These are phyloP conservation scores for Orchestia grillus DNA, from an alignment of 1,140 invertebrate genomes.

Conservation along the genomic window DNA sequence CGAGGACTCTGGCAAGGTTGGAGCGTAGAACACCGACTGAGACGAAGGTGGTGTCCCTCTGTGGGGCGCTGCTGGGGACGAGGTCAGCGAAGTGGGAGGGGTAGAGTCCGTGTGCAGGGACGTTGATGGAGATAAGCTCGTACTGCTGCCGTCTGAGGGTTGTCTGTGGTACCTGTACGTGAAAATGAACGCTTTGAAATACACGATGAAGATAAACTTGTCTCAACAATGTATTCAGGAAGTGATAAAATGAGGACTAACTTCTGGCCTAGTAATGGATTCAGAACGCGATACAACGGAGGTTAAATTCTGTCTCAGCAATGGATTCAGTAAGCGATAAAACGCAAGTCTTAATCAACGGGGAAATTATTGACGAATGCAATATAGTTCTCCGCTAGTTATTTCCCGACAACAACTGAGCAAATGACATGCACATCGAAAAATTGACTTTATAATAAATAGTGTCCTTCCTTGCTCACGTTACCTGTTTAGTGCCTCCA, in stretches of 20 bases:
- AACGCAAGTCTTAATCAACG: background rate
- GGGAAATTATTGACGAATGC: no score
- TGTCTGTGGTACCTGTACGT: constrained; percentile 4
- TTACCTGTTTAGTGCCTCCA: no score
- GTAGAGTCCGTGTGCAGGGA: background rate
- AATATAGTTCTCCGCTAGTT: no score
- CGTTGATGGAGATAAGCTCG: constrained; percentile 14
- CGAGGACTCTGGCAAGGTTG: background rate
- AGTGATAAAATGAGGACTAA: background rate
- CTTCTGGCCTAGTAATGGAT: background rate
- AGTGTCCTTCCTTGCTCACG: no score
- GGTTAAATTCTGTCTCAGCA: background rate
- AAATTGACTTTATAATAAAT: no score
- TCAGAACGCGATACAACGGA: background rate
- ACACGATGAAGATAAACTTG: background rate
- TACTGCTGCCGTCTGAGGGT: background rate
- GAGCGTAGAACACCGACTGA: constrained; percentile 15
- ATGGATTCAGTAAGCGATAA: background rate
- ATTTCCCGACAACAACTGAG: no score
- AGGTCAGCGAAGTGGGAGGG: background rate
- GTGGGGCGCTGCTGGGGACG: background rate
- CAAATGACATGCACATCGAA: no score
- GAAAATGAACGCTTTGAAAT: background rate
- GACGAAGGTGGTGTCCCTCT: background rate
- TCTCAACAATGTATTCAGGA: background rate